Evolutionary conservation across 2,888 invertebrate species (phyloP), one percentile per base, ranked within the genome.

Genomic region (Drosophila mercatorum): DNA sequence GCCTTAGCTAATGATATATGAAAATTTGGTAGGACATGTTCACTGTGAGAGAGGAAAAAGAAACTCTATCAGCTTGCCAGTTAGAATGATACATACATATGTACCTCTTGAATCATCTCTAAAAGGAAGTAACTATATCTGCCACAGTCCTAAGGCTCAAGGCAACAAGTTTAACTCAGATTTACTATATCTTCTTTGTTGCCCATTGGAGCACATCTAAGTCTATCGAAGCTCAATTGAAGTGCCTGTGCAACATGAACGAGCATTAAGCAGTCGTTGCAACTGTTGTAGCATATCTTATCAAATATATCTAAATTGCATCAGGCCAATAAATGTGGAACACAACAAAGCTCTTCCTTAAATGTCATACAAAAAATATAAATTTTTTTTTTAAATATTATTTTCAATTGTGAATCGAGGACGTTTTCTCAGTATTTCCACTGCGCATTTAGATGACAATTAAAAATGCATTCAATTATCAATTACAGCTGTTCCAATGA

Each of bases 361-460:
- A 26, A 26, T 26, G 52, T 36, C 0, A 22, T 12, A 12, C n/a
- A 49, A 49, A 11, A 31, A 40, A 26, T n/a, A 26, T 0, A 8
- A 14, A 22, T 52, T 14, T 7, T n/a, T 52, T 31, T 7, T 11
- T 40, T 26, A 2, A 14, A 31, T 31, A 41, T 34, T 36, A 31
- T 31, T 31, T 22, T 17, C 17, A 3, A 38, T 52, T 36, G 34
- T 26, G 38, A 51, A 62, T 52, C 59, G 69, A 51, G 57, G 52
- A 53, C 68, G 17, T 56, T 62, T 52, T 41, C 12, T 22, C 17
- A 34, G 14, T 11, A 11, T 40, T 65, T 43, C 22, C 34, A 87
- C 66, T 83, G 83, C 83, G 83, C 87, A 83, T 56, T 83, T 69
- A 55, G 77, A 61, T 71, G 77, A 61, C 75, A 78, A 78, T 72